Base-by-base conservation (phyloP, 2,888 invertebrate genomes). In the Andrena fulva region DNA sequence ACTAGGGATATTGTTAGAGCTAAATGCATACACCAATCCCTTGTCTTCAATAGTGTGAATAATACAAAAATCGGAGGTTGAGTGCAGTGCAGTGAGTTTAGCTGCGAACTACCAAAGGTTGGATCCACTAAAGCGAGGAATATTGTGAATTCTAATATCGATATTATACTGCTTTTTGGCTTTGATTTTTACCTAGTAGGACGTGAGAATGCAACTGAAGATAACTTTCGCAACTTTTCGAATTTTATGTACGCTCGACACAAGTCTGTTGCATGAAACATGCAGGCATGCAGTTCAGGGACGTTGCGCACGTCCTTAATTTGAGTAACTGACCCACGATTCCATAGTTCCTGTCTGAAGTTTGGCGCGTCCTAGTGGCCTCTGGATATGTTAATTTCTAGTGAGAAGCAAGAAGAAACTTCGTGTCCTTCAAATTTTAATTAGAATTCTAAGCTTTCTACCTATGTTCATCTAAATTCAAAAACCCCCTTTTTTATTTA, bases 221-320 rank as follows among this genome's bases (percentile, higher is more conserved):
- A 56, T 20, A 24, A 24, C 27, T 27, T 56, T 8, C 3, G 24
- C 27, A 42, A 56, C 10, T 7, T 54, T 24, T 54, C 2, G 20
- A 10, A 56, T 56, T 56, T 24, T 24, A 24, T 27, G 12, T 12
- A 10, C 54, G 24, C 8, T 56, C 27, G 3, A 24, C 27, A 56
- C 54, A 56, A 56, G 54, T 56, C 54, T 56, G 54, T 24, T 27
- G 24, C 24, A 56, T 24, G 20, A 24, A 56, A 24, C 54, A 56
- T 56, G 54, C 27, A 24, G 10, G 54, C 54, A 12, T 56, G 54
- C 54, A 20, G 54, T 24, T 12, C 29, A 59, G 59, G 4, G 29
- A 59, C 59, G 59, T 31, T 27, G 8, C 54, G 54, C 60, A 31
- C 54, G 67, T 31, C 52, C 50, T 68, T 50, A 68, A 54, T 68